These are phyloP conservation scores for Planococcus citri DNA, from an alignment of 1,140 invertebrate genomes.

Conservation along the genomic window DNA sequence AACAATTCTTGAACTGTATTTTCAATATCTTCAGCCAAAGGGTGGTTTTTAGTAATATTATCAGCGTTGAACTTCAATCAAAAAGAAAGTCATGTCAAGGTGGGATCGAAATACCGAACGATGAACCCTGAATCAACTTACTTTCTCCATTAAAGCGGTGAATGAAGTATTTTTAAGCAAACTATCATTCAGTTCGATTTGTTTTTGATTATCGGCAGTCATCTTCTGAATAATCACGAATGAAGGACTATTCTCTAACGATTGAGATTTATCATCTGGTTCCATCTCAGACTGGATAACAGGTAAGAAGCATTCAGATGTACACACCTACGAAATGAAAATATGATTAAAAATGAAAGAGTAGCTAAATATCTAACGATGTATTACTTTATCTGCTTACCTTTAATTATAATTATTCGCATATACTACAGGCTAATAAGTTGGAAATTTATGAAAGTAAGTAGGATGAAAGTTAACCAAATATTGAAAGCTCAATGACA, in stretches of 20 bases:
- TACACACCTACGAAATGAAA: no score
- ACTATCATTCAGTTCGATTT: neutral
- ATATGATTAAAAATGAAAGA: no score
- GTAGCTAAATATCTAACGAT: no score
- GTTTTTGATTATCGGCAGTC: conserved; percentile 10
- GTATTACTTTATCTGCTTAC: no score
- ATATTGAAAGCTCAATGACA: no score
- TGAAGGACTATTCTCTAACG: neutral
- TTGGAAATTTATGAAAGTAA: no score
- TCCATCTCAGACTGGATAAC: neutral
- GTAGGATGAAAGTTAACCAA: no score
- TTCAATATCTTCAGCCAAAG: conserved; percentile 8
- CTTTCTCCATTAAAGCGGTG: neutral
- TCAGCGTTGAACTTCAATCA: neutral
- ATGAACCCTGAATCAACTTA: neutral
- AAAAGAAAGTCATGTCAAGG: neutral
- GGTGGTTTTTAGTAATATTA: neutral
- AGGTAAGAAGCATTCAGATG: no score
- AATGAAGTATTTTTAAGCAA: neutral
- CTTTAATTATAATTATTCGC: no score
- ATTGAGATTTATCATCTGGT: neutral
- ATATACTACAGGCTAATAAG: no score
- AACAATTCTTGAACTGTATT: neutral
- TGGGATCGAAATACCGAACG: no score
- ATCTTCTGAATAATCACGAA: neutral